These are phyloP conservation scores for Spisula solida DNA, from an alignment of 2,888 invertebrate species.

Conservation along the genomic window DNA sequence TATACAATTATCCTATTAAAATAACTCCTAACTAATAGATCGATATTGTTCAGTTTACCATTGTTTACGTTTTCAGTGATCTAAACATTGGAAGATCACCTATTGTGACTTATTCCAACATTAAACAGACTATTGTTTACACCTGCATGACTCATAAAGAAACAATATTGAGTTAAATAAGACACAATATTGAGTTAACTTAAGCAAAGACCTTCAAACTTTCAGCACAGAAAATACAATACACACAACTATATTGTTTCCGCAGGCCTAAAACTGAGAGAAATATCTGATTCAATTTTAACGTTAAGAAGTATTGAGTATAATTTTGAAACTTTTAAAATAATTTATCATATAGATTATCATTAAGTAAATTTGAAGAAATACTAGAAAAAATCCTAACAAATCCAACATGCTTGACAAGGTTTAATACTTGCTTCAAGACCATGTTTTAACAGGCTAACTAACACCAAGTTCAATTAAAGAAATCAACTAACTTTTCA, in stretches of 20 bases:
- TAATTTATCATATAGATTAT: not conserved
- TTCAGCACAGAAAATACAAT: conserved; percentile 4
- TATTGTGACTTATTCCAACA: not conserved
- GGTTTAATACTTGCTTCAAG: not conserved
- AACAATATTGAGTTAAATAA: not conserved
- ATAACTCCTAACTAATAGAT: conserved; percentile 36
- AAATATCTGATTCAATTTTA: not conserved
- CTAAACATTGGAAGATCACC: not conserved
- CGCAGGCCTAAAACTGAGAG: not conserved
- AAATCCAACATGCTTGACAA: not conserved
- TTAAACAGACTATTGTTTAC: not conserved
- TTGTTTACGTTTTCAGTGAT: conserved; percentile 22
- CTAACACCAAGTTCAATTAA: not conserved
- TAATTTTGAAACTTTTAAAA: not conserved
- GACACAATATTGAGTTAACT: not conserved
- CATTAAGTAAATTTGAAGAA: not conserved
- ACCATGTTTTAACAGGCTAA: not conserved
- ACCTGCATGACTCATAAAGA: conserved; percentile 3
- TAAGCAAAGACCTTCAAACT: not conserved
- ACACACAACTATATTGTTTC: not conserved
- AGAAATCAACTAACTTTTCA: not conserved
- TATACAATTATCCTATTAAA: conserved; percentile 59
- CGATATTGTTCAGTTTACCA: conserved; percentile 39
- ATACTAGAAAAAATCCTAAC: not conserved
- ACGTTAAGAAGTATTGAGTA: too few relatives aligned